Conservation (phyloP, 2,113 vertebrate genomes). For the Sminthopsis crassicaudata region DNA sequence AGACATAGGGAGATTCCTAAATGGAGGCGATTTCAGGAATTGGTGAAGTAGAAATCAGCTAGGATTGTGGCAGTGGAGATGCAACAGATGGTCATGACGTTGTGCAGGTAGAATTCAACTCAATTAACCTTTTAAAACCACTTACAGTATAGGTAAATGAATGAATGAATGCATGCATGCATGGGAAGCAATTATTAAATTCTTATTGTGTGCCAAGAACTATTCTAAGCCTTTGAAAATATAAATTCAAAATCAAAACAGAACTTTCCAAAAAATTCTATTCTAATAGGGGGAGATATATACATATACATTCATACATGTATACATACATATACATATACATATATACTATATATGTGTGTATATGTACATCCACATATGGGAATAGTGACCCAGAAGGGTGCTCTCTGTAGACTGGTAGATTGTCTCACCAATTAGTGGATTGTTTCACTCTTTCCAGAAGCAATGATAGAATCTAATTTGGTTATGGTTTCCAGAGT, state of each 20-base stretch:
- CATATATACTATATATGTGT: too few relatives aligned
- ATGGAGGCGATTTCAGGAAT: neutral
- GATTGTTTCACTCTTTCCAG: neutral
- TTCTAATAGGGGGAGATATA: neutral
- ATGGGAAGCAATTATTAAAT: neutral
- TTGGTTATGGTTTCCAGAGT: neutral
- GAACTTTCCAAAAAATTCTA: neutral
- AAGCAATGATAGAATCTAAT: neutral
- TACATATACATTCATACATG: too few relatives aligned
- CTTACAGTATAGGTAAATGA: neutral
- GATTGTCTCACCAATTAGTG: neutral
- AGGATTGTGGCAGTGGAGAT: neutral
- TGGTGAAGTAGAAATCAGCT: neutral
- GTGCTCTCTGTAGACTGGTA: neutral
- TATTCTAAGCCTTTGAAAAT: neutral
- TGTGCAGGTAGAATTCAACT: neutral
- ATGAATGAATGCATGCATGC: neutral
- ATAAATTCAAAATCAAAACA: neutral
- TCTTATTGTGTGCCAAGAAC: neutral
- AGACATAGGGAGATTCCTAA: neutral
- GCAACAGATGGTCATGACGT: neutral
- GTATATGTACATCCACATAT: too few relatives aligned
- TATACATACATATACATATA: too few relatives aligned
- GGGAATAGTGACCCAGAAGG: neutral
- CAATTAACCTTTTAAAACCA: neutral